phyloP scores from a whole-genome alignment of 1,140 invertebrate species.

The Drosophila murphyi region DNA sequence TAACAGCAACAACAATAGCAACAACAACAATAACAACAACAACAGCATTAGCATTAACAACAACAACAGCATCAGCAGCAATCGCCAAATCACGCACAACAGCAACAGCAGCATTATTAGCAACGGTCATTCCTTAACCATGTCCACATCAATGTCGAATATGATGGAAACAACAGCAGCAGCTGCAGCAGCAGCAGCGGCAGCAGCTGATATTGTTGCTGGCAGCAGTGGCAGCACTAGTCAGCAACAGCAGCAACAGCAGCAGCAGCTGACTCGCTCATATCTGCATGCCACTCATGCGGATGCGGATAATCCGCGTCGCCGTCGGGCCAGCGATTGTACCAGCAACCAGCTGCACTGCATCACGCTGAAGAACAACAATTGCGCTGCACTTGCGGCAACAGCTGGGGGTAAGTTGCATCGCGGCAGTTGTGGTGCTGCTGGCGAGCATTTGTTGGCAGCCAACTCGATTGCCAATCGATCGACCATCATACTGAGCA shows the following conservation, averaged over 20 bases:
- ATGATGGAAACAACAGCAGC: constrained; percentile 53
- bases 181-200: constrained; percentile 20
- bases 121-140: constrained; percentile 50
- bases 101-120: constrained; percentile 55
- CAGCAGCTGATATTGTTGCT: constrained; percentile 29
- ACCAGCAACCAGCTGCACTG: constrained; percentile 76
- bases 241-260: constrained; percentile 11
- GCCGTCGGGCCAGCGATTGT: constrained; percentile 77
- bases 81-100: constrained; percentile 32
- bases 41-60: constrained; percentile 9
- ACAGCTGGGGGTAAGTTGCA: constrained; percentile 58
- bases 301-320: constrained; percentile 65
- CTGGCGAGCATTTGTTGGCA: constrained; percentile 75
- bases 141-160: constrained; percentile 68
- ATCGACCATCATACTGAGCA: constrained; percentile 77
- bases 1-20: constrained; percentile 33
- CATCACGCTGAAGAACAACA: constrained; percentile 81
- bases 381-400: constrained; percentile 49
- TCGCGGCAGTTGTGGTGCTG: constrained; percentile 80
- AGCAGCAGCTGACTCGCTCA: constrained; percentile 19
- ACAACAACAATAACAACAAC: constrained; percentile 28
- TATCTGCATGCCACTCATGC: constrained; percentile 49
- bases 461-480: constrained; percentile 82
- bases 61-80: constrained; percentile 33
- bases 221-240: constrained; percentile 12